Percentiles rank a stretch among this genome's conserved stretches.
These are phyloP conservation scores for Drosophila burlai DNA, from an alignment of 1,140 invertebrate species.

Conservation along the genomic window DNA sequence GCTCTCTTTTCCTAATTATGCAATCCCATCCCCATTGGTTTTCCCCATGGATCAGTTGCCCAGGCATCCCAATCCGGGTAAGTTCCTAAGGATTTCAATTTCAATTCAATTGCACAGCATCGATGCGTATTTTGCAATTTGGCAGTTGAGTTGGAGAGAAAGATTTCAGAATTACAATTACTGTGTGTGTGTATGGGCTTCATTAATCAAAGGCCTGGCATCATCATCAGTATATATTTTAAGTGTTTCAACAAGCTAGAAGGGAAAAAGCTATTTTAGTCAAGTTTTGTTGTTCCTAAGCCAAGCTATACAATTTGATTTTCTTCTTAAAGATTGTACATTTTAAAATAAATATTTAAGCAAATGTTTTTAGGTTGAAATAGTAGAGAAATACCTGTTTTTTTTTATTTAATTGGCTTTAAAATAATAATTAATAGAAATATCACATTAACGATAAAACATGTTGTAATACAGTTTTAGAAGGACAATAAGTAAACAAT, in stretches of 20 bases:
- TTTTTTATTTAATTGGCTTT: background rate
- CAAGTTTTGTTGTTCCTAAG: conserved; percentile 22
- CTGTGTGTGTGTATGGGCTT: conserved; percentile 53
- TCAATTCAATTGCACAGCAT: conserved; percentile 34
- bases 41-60: conserved; percentile 55
- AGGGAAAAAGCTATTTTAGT: background rate
- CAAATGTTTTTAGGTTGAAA: conserved; percentile 5
- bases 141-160: conserved; percentile 32
- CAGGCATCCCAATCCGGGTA: conserved; percentile 79
- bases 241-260: background rate
- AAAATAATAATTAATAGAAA: background rate
- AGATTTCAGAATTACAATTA: conserved; percentile 69
- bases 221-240: conserved; percentile 12
- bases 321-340: conserved; percentile 2
- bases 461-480: too few relatives aligned
- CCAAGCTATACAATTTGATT: conserved; percentile 44
- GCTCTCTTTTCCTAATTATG: conserved; percentile 56
- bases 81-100: conserved; percentile 52
- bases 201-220: conserved; percentile 73
- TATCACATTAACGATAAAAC: background rate
- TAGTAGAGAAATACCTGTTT: too few relatives aligned
- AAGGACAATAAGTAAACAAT: too few relatives aligned
- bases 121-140: conserved; percentile 44
- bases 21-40: conserved; percentile 7
- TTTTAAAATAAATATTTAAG: conserved; percentile 53